Percentiles rank a stretch among this genome's conserved stretches.
These are phyloP conservation scores for Trisateles emortualis DNA, from an alignment of 2,888 invertebrate genomes.

Conservation along the genomic window DNA sequence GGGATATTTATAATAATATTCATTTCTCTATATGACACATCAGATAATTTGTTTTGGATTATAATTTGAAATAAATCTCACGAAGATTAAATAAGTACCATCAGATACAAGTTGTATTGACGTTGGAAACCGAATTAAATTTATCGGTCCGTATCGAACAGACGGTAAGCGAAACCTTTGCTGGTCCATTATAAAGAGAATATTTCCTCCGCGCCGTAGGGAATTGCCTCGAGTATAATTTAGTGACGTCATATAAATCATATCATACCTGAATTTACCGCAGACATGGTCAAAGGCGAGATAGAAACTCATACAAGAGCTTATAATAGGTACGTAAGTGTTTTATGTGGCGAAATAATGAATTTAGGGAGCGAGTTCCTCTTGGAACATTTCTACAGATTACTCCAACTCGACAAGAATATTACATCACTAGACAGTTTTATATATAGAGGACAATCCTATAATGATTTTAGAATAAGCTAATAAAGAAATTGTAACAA, in stretches of 20 bases:
- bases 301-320: conserved; percentile 28
- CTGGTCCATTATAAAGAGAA: conserved; percentile 52
- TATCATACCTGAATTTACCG: conserved; percentile 45
- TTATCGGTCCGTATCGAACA: conserved; percentile 45
- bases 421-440: too few relatives aligned
- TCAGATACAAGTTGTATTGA: not conserved
- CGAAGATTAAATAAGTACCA: not conserved
- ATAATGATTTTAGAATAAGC: too few relatives aligned
- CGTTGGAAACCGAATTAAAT: conserved; percentile 39
- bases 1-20: too few relatives aligned
- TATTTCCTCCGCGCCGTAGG: conserved; percentile 51
- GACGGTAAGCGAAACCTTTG: conserved; percentile 42
- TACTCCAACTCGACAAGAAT: too few relatives aligned
- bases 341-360: conserved; percentile 39
- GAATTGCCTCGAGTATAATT: conserved; percentile 51
- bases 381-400: not conserved
- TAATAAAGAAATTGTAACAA: too few relatives aligned
- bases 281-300: conserved; percentile 38
- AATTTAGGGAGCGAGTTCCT: conserved; percentile 16
- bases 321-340: conserved; percentile 37
- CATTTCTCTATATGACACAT: too few relatives aligned
- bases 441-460: too few relatives aligned
- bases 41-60: too few relatives aligned
- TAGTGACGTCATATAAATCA: conserved; percentile 55
- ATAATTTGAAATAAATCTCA: too few relatives aligned